Evolutionary conservation across 2,113 vertebrate species (phyloP).

Genomic region (Thinocorus orbignyianus): DNA sequence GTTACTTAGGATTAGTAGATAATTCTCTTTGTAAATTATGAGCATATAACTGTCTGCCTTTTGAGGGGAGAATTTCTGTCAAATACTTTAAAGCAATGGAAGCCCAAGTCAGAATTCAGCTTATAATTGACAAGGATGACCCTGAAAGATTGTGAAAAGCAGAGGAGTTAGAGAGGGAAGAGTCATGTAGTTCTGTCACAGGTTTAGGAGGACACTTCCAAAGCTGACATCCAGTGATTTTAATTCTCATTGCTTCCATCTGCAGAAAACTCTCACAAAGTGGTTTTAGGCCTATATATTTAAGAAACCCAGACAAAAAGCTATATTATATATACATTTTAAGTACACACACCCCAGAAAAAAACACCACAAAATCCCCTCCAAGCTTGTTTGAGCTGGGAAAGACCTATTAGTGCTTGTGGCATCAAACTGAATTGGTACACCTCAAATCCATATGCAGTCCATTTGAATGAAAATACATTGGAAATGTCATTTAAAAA

Average conservation of each 20-base stretch:
- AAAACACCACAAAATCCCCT: not conserved
- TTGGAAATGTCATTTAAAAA: not conserved
- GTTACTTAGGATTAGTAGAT: constrained; percentile 3
- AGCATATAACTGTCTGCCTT: not conserved
- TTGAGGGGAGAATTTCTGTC: not conserved
- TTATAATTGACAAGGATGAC: not conserved
- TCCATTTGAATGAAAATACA: too few relatives aligned
- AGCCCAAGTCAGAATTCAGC: not conserved
- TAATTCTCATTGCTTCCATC: not conserved
- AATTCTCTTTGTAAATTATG: constrained; percentile 12
- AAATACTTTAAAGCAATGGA: not conserved
- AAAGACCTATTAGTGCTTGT: not conserved
- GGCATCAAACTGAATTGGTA: not conserved
- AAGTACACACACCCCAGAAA: not conserved
- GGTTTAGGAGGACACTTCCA: not conserved
- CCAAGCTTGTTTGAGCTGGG: not conserved
- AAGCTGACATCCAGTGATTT: not conserved
- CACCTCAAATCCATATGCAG: not conserved
- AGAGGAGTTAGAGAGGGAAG: not conserved
- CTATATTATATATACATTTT: not conserved
- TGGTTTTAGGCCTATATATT: not conserved
- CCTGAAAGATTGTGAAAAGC: not conserved
- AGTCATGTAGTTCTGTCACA: not conserved
- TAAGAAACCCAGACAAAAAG: not conserved
- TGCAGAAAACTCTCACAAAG: not conserved